A percentile compares a stretch with the other conserved stretches of the same genome.
Evolutionary conservation across 2,797 vertebrate genomes (phyloP).

Genomic region (Hirundo rustica): DNA sequence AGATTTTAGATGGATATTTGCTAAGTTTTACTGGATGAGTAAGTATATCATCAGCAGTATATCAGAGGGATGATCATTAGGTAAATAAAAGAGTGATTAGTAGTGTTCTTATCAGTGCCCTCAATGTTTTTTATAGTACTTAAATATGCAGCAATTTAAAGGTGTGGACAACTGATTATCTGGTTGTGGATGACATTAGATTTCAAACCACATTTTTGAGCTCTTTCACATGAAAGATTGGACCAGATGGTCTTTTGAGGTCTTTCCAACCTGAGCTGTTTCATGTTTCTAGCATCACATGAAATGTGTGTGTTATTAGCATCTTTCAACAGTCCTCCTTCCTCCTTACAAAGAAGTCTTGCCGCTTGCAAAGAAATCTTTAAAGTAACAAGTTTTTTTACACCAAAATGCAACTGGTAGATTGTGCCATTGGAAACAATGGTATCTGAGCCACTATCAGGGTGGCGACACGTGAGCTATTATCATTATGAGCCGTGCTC

Average conservation of each 20-base stretch:
- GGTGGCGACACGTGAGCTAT: not conserved
- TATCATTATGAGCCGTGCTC: not conserved
- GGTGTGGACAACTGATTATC: not conserved
- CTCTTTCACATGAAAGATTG: not conserved
- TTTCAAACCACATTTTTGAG: constrained; percentile 5
- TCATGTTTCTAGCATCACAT: not conserved
- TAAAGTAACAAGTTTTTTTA: not conserved
- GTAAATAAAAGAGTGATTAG: not conserved
- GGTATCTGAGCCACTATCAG: not conserved
- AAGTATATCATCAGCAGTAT: not conserved
- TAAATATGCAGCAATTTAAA: not conserved
- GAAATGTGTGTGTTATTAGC: not conserved
- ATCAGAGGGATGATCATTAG: not conserved
- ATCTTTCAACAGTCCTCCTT: not conserved
- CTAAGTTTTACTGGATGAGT: not conserved
- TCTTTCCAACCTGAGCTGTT: not conserved
- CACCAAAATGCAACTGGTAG: rapidly evolving
- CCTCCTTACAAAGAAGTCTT: not conserved
- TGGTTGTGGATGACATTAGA: not conserved
- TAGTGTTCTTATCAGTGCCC: not conserved
- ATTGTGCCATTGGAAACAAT: not conserved
- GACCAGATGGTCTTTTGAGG: not conserved
- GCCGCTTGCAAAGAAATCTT: not conserved
- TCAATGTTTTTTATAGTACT: not conserved
- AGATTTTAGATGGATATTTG: not conserved